Base-by-base conservation (phyloP, 2,797 vertebrate species). In the Chanos chanos region DNA sequence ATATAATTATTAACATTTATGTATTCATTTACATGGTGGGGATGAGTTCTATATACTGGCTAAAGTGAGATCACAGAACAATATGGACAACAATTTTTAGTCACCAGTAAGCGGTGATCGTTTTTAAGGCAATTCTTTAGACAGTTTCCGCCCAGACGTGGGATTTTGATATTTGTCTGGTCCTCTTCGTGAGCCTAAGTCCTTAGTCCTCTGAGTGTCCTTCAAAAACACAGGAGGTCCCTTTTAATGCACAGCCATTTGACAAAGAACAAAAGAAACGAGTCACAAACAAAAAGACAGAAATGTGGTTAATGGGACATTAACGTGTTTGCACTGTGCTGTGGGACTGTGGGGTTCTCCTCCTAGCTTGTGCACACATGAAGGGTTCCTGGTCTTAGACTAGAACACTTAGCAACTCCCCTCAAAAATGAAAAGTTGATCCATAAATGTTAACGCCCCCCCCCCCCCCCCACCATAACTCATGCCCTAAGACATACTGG, bases 71-170 rank as follows among this genome's bases (percentile, higher is more conserved):
- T 82, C 69, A 78, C 67, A 61, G 78, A 85, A 87, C 67, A 70
- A 71, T 55, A 84, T 83, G 79, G 71, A 81, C 68, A 71, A 76
- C n/a, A 71, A 79, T 72, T 66, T 73, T 74, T 53, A n/a, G 81
- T 82, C 83, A 80, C 83, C 79, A 73, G 69, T 77, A 79, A 68
- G 25, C 71, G 79, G 78, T 75, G 83, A 84, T 83, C 71, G 73
- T 78, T 59, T 64, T 86, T 90, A 90, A 92, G 92, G 90, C 89
- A 89, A 92, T 87, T 86, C 89, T 78, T 86, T 72, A 73, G 78
- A 81, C 62, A 72, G 65, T 84, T 74, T 85, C 72, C 77, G 83
- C 68, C 76, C 76, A 74, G 78, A 82, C 75, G 75, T 54, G 15
- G 70, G 67, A 77, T 70, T 56, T 71, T 62, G 68, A 64, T n/a